Conservation (phyloP, 2,113 vertebrate genomes). For the Geothlypis trichas region DNA sequence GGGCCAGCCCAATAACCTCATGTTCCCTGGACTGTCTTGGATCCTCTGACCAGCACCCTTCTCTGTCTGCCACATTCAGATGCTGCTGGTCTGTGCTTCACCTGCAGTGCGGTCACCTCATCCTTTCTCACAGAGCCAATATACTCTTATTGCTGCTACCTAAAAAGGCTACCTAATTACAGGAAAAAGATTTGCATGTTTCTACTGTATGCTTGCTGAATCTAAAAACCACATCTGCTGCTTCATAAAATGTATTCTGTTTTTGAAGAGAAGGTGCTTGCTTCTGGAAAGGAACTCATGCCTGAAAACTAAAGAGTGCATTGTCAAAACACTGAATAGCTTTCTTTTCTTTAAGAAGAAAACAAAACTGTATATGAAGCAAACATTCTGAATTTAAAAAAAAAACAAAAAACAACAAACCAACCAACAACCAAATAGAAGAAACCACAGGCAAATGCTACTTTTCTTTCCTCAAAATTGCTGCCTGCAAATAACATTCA, state of each 20-base stretch:
- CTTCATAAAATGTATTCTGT: not conserved
- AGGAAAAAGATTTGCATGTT: not conserved
- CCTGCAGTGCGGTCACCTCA: not conserved
- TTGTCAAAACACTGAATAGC: not conserved
- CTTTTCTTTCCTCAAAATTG: not conserved
- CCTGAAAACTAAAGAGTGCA: not conserved
- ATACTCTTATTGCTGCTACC: not conserved
- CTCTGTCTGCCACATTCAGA: not conserved
- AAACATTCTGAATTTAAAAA: not conserved
- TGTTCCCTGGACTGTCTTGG: not conserved
- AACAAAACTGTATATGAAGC: not conserved
- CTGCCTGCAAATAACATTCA: not conserved
- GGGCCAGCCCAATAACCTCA: not conserved
- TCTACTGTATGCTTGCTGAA: not conserved
- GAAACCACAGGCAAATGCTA: not conserved
- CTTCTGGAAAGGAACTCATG: not conserved
- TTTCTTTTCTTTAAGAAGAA: not conserved
- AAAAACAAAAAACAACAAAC: not conserved
- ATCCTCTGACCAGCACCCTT: not conserved
- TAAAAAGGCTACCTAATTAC: not conserved
- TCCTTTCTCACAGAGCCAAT: fast-evolving
- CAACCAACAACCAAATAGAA: not conserved
- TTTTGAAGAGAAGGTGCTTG: not conserved
- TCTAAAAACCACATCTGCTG: not conserved
- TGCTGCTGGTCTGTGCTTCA: not conserved